Evolutionary conservation across 2,888 invertebrate genomes (phyloP), one percentile per base, ranked within the genome.

Genomic region (Agrilus biguttatus): DNA sequence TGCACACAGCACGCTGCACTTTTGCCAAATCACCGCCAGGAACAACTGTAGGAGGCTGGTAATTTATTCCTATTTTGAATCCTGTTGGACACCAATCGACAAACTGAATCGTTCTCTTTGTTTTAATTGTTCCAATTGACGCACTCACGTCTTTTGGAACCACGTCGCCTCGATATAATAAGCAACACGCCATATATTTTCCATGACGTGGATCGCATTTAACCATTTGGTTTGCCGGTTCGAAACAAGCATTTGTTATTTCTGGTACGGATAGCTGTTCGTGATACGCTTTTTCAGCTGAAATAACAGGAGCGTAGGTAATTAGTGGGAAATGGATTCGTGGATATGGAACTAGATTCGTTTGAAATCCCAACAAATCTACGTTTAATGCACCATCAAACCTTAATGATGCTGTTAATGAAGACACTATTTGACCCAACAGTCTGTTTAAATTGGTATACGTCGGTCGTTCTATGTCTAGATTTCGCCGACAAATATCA

Each of bases 361-460:
- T 72, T 60, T 76, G 75, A 63, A 76, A 76, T 55, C 76, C 75
- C 21, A 72, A 74, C 44, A 76, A 59, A 57, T 76, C 75, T 3
- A 76, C 74, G 53, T 75, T 75, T 41, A 75, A 62, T 19, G 74
- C 74, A 19, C 75, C 75, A 49, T 72, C 74, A 55, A 77, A 76
- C 28, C 76, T 65, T 34, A 77, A 61, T 23, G 75, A 74, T 5
- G 75, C 74, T 1, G 75, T 76, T 44, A 77, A 73, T 10, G 72
- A 75, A 49, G 61, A 74, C 48, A 75, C 72, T 14, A 68, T 66
- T 51, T 66, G 65, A 17, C 71, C 73, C 47, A 77, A 74, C 33
- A 79, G 63, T 37, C 78, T 64, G 56, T 80, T 79, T 35, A 79
- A 60, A 59, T 78, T 77, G n/a, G 73, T 74, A 59, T 78, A 79